Evolutionary conservation across 2,888 invertebrate genomes (phyloP), one percentile per base, ranked within the genome.

Genomic region (Ochropleura plecta): DNA sequence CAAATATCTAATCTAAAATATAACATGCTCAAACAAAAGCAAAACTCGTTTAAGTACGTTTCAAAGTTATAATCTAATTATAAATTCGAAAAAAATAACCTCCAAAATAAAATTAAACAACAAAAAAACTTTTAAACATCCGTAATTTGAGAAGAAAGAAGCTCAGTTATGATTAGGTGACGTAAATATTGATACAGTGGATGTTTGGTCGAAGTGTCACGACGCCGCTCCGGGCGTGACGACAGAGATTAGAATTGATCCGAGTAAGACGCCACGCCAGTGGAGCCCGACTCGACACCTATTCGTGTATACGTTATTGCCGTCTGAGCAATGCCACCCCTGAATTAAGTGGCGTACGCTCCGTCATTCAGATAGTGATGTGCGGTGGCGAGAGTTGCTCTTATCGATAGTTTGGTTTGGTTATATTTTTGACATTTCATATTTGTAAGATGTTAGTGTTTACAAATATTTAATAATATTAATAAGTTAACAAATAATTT

Each of bases 191-290:
- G 81, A 85, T 86, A 85, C 86, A 84, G 86, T 88, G 90, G 89
- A 90, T 83, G 79, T 85, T 87, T 86, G 83, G 83, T 76, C 69
- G 80, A 86, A 82, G 87, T 87, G 90, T 88, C 87, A 89, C 67
- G 51, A 62, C 42, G 88, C 82, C 81, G 83, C 85, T 79, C 81
- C 84, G 87, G 89, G 90, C 91, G 90, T 92, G 92, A 93, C 93
- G 93, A 90, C 90, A 91, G 88, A 92, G 93, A 93, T 94, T 93
- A 93, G 90, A 92, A 94, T 93, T 94, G 94, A 94, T 94, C 94
- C 92, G 88, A 91, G 85, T 90, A 92, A 92, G 91, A 91, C 91
- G 90, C 89, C 88, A 81, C 91, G 90, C 89, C 88, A 83, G 83
- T 76, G 85, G 82, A 87, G 86, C 86, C 73, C 84, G 80, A 83